Evolutionary conservation across 2,888 invertebrate genomes (phyloP).

Genomic region (Gibbula magus): DNA sequence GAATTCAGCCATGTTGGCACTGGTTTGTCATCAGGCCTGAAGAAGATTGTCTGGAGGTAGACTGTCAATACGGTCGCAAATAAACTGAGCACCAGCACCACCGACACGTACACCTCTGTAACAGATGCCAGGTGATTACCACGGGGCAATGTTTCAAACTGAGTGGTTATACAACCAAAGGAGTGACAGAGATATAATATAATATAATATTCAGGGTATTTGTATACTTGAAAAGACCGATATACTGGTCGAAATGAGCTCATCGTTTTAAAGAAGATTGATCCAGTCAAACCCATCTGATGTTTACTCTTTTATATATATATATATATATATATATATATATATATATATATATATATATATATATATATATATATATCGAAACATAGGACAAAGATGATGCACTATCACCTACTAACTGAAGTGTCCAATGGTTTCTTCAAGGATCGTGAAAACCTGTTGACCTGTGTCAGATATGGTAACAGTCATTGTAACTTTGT

Average conservation of each 20-base stretch:
- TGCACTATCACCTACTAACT: too few relatives aligned
- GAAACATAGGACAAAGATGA: too few relatives aligned
- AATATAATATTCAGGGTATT: not conserved
- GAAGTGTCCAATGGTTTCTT: too few relatives aligned
- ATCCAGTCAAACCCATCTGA: not conserved
- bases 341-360: not conserved
- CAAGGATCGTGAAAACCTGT: too few relatives aligned
- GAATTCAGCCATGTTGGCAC: not conserved
- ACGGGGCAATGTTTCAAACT: too few relatives aligned
- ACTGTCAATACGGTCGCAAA: not conserved
- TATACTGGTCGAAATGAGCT: too few relatives aligned
- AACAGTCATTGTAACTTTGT: too few relatives aligned
- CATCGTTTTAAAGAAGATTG: too few relatives aligned
- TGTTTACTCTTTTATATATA: too few relatives aligned
- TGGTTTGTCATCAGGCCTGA: not conserved
- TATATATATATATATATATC: not conserved
- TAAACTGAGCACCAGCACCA: not conserved
- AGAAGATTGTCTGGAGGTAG: not conserved
- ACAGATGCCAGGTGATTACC: not conserved
- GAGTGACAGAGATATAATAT: not conserved
- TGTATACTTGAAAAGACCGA: too few relatives aligned
- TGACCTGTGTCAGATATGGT: too few relatives aligned
- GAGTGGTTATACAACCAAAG: too few relatives aligned
- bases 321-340: not conserved
- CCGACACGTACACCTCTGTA: constrained; percentile 9